Percentiles rank a stretch among this genome's conserved stretches.
Conservation (phyloP, 53 echinoderm and acorn worm species). For the Mesocentrotus franciscanus region DNA sequence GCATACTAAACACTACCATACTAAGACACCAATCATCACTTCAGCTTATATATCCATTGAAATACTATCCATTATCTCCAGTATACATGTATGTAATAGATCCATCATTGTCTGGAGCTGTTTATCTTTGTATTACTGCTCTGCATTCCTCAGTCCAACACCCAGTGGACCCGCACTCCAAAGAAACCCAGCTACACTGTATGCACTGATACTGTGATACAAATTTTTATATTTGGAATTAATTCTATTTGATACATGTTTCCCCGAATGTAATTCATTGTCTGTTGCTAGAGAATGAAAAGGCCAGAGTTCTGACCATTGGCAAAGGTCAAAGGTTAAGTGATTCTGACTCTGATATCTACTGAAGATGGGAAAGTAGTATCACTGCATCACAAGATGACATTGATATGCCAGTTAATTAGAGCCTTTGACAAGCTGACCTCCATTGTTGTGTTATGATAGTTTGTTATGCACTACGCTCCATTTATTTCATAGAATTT, state of each 20-base stretch:
- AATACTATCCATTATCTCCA: neutral
- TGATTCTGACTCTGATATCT: neutral
- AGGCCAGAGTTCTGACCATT: neutral
- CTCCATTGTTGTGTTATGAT: neutral
- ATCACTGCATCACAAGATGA: neutral
- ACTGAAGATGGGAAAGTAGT: conserved; percentile 24
- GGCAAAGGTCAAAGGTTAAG: neutral
- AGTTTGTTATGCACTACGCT: neutral
- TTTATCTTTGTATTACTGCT: neutral
- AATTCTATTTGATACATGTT: neutral
- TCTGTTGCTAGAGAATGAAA: neutral
- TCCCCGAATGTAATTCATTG: neutral
- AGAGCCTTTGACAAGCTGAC: neutral
- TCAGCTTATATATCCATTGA: neutral
- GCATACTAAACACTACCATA: neutral
- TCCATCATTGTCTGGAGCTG: neutral
- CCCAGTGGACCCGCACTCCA: neutral
- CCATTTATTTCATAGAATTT: neutral
- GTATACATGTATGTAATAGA: conserved; percentile 10
- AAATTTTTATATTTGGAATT: neutral
- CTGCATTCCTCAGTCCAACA: neutral
- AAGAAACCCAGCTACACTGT: neutral
- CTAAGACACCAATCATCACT: conserved; percentile 3
- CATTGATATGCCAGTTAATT: neutral
- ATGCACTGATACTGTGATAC: neutral